A percentile compares a stretch with the other conserved stretches of the same genome.
phyloP scores from a whole-genome alignment of 2,113 vertebrate genomes.

The Cettia cetti region DNA sequence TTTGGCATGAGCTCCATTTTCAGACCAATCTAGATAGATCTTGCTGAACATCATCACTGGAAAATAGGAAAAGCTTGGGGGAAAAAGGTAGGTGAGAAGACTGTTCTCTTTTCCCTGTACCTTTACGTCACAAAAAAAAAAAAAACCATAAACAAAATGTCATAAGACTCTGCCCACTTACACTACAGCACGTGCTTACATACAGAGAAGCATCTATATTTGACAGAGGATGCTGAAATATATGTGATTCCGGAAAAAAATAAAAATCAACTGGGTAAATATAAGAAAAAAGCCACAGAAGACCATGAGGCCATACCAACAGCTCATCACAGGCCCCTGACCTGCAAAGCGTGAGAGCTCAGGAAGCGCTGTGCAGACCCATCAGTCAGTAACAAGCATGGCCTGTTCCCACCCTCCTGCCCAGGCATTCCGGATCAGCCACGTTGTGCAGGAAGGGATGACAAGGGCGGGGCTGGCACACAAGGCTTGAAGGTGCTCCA shows the following conservation, averaged over 20 bases:
- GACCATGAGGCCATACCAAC: neutral
- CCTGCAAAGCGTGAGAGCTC: fast-evolving
- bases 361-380: neutral
- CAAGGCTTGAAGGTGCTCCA: neutral
- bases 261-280: neutral
- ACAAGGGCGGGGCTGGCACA: neutral
- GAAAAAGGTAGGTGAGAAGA: neutral
- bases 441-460: neutral
- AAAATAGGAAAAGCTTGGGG: neutral
- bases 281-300: neutral
- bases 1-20: neutral
- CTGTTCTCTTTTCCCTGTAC: neutral
- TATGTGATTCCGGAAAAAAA: neutral
- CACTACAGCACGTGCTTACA: fast-evolving
- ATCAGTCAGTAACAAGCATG: fast-evolving
- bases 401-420: neutral
- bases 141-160: neutral
- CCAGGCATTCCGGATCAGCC: neutral
- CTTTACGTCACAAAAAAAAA: neutral
- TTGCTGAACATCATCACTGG: neutral
- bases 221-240: neutral
- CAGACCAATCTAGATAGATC: neutral
- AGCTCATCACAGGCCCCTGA: neutral
- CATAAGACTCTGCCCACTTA: neutral
- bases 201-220: neutral